Percentiles rank a stretch among this genome's conserved stretches.
Conservation (phyloP, 2,888 invertebrate species). For the Polyploca ridens region DNA sequence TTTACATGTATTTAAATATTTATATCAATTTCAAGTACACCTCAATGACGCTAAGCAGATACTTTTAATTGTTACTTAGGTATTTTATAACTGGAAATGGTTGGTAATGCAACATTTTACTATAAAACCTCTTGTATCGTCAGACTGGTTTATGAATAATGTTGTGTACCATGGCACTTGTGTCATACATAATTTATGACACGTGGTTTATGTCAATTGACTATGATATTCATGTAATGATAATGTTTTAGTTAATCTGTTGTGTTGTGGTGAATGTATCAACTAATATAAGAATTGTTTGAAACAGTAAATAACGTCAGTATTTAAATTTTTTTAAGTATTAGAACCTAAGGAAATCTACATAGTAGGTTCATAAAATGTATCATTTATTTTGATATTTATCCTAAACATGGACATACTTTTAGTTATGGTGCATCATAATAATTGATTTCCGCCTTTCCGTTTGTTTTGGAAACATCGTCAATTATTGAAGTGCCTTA, state of each 20-base stretch:
- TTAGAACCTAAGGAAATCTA: slow-evolving; percentile 28
- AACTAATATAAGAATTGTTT: slow-evolving; percentile 38
- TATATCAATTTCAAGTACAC: slow-evolving; percentile 12
- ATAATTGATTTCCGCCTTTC: background rate
- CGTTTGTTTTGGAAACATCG: background rate
- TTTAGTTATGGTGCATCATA: background rate
- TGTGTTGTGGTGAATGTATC: slow-evolving; percentile 49
- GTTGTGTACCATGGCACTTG: background rate
- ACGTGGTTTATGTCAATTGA: background rate
- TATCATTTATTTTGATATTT: background rate
- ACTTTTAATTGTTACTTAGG: background rate
- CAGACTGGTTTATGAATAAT: slow-evolving; percentile 6
- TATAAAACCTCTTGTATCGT: background rate
- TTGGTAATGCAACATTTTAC: background rate
- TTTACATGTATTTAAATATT: slow-evolving; percentile 18
- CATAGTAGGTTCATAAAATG: background rate
- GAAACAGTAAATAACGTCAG: slow-evolving; percentile 29
- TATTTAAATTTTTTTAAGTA: slow-evolving; percentile 35
- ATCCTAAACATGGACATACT: background rate
- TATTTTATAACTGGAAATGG: background rate
- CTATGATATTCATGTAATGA: slow-evolving; percentile 9
- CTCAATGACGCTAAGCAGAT: background rate
- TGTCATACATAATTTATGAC: background rate
- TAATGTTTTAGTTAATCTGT: slow-evolving; percentile 34
- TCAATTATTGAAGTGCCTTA: slow-evolving; percentile 13